A percentile compares a stretch with the other conserved stretches of the same genome.
Evolutionary conservation across 2,888 invertebrate species (phyloP).

Genomic region (Trimorus sp.): DNA sequence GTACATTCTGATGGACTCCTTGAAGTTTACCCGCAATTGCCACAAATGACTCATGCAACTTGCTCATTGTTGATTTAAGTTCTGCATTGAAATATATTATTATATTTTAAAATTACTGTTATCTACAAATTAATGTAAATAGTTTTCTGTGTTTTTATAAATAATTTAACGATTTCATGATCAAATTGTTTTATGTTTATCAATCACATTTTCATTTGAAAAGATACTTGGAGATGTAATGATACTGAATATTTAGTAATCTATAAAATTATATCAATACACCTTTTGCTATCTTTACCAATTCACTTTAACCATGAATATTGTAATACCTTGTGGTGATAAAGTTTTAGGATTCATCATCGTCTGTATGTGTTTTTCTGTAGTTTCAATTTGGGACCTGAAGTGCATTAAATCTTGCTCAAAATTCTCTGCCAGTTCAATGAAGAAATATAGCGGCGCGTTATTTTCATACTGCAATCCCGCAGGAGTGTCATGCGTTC

Average conservation of each 20-base stretch:
- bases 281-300: too few relatives aligned
- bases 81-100: constrained; percentile 83
- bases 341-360: constrained; percentile 85
- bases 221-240: too few relatives aligned
- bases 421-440: constrained; percentile 86
- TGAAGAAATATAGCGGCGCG: constrained; percentile 88
- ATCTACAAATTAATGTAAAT: too few relatives aligned
- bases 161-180: too few relatives aligned
- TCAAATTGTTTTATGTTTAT: too few relatives aligned
- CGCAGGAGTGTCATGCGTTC: constrained; percentile 89
- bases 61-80: constrained; percentile 88
- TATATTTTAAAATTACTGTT: too few relatives aligned
- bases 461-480: constrained; percentile 90
- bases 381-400: constrained; percentile 87
- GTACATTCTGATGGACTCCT: constrained; percentile 89
- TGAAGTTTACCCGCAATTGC: constrained; percentile 94
- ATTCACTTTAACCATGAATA: too few relatives aligned
- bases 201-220: too few relatives aligned
- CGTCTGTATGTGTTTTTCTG: constrained; percentile 88
- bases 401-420: constrained; percentile 87
- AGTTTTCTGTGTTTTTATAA: too few relatives aligned
- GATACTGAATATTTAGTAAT: too few relatives aligned
- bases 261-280: too few relatives aligned
- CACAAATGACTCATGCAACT: constrained; percentile 93
- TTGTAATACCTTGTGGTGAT: constrained; percentile 85